These are phyloP conservation scores for Gari tellinella DNA, from an alignment of 2,888 invertebrate species.

Conservation along the genomic window DNA sequence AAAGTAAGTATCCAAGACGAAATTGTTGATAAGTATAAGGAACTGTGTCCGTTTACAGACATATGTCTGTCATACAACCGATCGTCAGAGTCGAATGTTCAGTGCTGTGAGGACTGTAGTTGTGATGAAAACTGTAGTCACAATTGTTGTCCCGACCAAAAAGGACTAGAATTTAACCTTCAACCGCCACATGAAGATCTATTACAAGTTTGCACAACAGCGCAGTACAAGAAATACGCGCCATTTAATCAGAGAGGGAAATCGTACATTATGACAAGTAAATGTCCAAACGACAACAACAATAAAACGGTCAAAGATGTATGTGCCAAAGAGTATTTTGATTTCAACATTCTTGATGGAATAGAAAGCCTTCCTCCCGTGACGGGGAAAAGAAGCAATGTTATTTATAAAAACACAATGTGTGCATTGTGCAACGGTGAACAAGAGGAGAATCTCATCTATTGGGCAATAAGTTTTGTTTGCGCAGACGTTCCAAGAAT, in stretches of 20 bases:
- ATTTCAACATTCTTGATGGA: background rate
- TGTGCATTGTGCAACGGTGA: conserved; percentile 8
- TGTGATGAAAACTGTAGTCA: background rate
- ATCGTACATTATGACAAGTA: background rate
- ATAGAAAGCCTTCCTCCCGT: background rate
- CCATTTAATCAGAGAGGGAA: background rate
- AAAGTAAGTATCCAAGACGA: no score
- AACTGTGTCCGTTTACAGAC: conserved; percentile 2
- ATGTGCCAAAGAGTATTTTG: background rate
- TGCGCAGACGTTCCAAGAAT: background rate
- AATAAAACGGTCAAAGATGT: background rate
- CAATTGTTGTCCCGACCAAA: conserved; percentile 10
- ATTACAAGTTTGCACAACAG: no score
- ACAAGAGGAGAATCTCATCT: background rate
- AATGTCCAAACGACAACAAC: background rate
- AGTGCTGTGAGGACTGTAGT: background rate
- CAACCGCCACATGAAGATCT: no score
- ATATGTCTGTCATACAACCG: background rate
- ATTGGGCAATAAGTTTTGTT: background rate
- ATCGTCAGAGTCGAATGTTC: no score
- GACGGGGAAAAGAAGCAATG: no score
- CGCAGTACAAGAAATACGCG: no score
- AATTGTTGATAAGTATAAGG: background rate
- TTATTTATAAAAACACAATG: conserved; percentile 8
- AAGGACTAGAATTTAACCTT: background rate